Conservation (phyloP, 2,797 vertebrate species). For the Danio jaintianensis region DNA sequence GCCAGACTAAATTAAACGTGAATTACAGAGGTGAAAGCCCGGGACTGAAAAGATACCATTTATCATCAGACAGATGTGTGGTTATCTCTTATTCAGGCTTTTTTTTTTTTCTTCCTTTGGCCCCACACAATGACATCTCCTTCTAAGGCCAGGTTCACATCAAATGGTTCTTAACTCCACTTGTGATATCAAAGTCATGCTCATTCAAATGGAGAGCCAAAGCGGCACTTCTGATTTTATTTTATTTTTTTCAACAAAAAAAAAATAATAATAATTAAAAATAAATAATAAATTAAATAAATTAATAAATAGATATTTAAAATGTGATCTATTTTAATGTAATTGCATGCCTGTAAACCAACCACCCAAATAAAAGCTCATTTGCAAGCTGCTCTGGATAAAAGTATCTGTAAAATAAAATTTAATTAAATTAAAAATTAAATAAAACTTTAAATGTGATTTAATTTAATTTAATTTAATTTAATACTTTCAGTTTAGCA, state of each 20-base stretch:
- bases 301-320: too few relatives aligned
- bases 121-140: slow-evolving; percentile 23
- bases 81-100: slow-evolving; percentile 16
- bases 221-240: neutral
- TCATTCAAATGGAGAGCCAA: neutral
- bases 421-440: too few relatives aligned
- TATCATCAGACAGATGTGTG: slow-evolving; percentile 25
- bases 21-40: slow-evolving; percentile 45
- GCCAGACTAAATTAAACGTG: slow-evolving; percentile 45
- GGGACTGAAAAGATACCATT: slow-evolving; percentile 36
- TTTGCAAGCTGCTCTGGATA: too few relatives aligned
- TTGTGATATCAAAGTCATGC: neutral
- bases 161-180: slow-evolving; percentile 32
- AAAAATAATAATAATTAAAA: neutral
- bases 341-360: too few relatives aligned
- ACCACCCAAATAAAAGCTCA: too few relatives aligned
- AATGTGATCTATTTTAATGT: too few relatives aligned
- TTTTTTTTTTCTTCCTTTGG: slow-evolving; percentile 16
- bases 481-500: too few relatives aligned
- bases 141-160: slow-evolving; percentile 30
- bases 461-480: too few relatives aligned
- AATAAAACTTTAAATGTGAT: too few relatives aligned
- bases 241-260: too few relatives aligned
- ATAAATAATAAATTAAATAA: neutral
- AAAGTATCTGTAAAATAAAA: too few relatives aligned